Evolutionary conservation across 2,113 vertebrate species (phyloP).

Genomic region (Saguinus midas): DNA sequence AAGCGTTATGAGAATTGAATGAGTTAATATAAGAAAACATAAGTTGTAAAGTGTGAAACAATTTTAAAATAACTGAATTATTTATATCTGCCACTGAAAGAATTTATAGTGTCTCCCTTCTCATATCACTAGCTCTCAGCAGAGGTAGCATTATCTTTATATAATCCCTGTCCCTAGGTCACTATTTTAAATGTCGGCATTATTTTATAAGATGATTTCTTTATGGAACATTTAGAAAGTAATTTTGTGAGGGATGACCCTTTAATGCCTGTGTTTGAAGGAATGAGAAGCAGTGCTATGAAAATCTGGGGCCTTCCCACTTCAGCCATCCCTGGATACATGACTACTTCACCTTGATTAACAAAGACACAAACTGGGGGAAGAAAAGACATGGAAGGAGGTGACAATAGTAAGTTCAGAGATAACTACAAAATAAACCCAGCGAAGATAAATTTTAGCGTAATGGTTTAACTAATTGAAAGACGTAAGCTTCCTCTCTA

Average conservation of each 20-base stretch:
- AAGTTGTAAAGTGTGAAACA: not conserved
- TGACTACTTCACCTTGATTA: not conserved
- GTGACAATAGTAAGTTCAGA: not conserved
- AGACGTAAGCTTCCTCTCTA: not conserved
- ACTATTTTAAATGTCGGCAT: not conserved
- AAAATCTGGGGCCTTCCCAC: not conserved
- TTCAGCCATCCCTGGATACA: not conserved
- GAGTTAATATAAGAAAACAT: not conserved
- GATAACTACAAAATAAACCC: not conserved
- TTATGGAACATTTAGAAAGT: not conserved
- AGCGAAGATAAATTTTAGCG: not conserved
- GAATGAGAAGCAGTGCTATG: not conserved
- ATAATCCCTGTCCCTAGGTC: not conserved
- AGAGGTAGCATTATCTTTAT: not conserved
- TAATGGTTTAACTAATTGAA: not conserved
- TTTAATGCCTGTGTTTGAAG: not conserved
- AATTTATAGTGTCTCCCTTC: not conserved
- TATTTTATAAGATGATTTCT: not conserved
- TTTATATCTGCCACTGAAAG: not conserved
- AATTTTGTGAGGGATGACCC: not conserved
- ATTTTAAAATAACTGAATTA: not conserved
- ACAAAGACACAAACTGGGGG: not conserved
- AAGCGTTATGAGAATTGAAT: not conserved
- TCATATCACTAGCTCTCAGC: not conserved
- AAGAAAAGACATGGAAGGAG: not conserved